Base-by-base conservation (phyloP, 35 echinoderm and acorn worm genomes). In the Ophioderma brevispina region DNA sequence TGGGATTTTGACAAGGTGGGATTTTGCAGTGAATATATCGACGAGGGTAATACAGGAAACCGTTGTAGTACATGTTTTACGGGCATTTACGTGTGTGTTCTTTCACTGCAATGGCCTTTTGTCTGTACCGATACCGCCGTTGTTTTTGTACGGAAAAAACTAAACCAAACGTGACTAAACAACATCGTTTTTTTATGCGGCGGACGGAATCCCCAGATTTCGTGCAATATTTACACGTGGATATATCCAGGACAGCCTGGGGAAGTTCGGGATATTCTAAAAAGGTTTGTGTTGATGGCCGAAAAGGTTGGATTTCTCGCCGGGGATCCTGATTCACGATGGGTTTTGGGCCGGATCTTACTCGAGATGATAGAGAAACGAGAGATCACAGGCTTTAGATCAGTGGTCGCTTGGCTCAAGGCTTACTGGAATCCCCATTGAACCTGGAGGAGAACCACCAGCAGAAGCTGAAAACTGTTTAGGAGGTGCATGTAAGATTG, bases 361-460 rank as follows among this genome's bases (percentile, higher is more conserved):
- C 83, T 37, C 43, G 83, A 64, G 83, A 85, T 37, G 70, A 40
- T 13, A 59, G n/a, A n/a, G n/a, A n/a, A n/a, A 31, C 83, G 52
- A 36, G 32, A 52, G 83, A 32, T 59, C 63, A 52, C 52, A 85
- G 46, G 63, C 52, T 36, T 23, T 85, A 1, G 83, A 85, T 64
- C 83, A 85, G 63, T 85, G 32, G 32, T 31, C 11, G 14, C 46
- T 34, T 85, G 83, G 46, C 43, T 85, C 31, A 59, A 85, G 25
- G 52, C 83, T 37, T 85, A 32, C 34, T 85, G 30, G 83, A 85
- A 37, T 59, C 52, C 49, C 83, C 35, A 52, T 34, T 31, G 81
- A 84, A 32, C 41, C 81, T 56, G 32, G 33, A 34, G 39, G 50
- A 31, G 28, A 38, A 18, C 52, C 52, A 37, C 52, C 49, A 37